Evolutionary conservation across 1,140 invertebrate genomes (phyloP), one percentile per base, ranked within the genome.

Genomic region (Micrasema longulum): DNA sequence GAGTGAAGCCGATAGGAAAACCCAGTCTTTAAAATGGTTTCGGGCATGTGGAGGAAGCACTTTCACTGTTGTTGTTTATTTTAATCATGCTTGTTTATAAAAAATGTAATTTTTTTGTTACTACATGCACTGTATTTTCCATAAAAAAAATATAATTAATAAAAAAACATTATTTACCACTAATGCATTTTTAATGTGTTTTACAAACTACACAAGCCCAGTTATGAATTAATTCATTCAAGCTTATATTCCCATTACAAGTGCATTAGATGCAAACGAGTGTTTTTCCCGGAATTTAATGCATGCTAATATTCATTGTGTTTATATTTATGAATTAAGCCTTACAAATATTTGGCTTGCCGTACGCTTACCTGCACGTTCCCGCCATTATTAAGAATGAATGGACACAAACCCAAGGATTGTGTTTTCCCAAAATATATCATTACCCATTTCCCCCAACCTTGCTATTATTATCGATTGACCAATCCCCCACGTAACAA

Each of bases 361-460:
- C 26, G 22, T 53, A 2, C 11, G 11, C 1, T 9, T 53, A 53
- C 50, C 50, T 26, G 50, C 11, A 26, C 1, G 9, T 26, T n/a
- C 26, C 11, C 23, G 4, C 50, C 5, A 0, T 26, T 11, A 31
- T 26, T 35, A 26, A 22, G 2, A 31, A n/a, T 12, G 50, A 35
- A 35, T 53, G 11, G 50, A 7, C 23, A 41, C 1, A 41, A 60
- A 41, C 55, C 55, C 55, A 60, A 38, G 18, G 2, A 11, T 18
- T 41, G 55, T 60, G 35, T 60, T 60, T 60, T 60, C 55, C 55
- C 35, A 36, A 60, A 26, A 60, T 60, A 60, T 38, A 38, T 41
- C 55, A 60, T 60, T 60, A 60, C 16, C 55, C 12, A 11, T n/a
- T 48, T 48, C 20, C 47, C 50, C 22, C n/a, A n/a, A n/a, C n/a